Percentiles rank a stretch among this genome's conserved stretches.
Evolutionary conservation across 2,113 vertebrate genomes (phyloP).

Genomic region (Formicarius rufipectus): DNA sequence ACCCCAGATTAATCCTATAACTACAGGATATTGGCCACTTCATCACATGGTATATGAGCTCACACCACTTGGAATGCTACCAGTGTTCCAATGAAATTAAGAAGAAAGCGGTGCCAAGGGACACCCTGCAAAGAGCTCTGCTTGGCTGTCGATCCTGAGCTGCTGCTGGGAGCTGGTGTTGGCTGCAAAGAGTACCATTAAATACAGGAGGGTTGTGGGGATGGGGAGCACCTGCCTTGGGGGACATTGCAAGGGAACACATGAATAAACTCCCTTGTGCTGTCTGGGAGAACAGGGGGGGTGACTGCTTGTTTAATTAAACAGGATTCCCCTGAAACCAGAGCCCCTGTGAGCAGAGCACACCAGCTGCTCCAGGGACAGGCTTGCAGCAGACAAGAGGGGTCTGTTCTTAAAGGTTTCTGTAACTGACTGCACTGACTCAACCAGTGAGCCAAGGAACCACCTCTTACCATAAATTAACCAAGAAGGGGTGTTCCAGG

Average conservation of each 20-base stretch:
- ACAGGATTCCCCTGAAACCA: not conserved
- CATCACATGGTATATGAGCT: not conserved
- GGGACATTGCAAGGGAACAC: not conserved
- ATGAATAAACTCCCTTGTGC: not conserved
- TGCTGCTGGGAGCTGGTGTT: not conserved
- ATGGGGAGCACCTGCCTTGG: not conserved
- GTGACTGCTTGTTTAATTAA: not conserved
- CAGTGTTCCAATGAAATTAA: not conserved
- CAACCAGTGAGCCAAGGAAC: not conserved
- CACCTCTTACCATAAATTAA: constrained; percentile 91
- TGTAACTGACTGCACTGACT: accelerated
- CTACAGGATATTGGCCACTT: not conserved
- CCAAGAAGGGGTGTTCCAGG: constrained; percentile 94
- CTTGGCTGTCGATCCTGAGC: not conserved
- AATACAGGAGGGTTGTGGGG: not conserved
- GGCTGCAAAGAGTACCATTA: not conserved
- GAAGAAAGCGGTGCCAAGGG: not conserved
- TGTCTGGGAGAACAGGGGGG: not conserved
- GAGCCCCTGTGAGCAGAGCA: not conserved
- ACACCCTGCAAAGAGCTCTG: not conserved
- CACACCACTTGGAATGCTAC: not conserved
- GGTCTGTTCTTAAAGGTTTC: not conserved
- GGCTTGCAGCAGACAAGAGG: not conserved
- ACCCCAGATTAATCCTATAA: not conserved
- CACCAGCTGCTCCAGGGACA: not conserved